Evolutionary conservation across 2,888 invertebrate species (phyloP).

Genomic region (Capitulum mitella): DNA sequence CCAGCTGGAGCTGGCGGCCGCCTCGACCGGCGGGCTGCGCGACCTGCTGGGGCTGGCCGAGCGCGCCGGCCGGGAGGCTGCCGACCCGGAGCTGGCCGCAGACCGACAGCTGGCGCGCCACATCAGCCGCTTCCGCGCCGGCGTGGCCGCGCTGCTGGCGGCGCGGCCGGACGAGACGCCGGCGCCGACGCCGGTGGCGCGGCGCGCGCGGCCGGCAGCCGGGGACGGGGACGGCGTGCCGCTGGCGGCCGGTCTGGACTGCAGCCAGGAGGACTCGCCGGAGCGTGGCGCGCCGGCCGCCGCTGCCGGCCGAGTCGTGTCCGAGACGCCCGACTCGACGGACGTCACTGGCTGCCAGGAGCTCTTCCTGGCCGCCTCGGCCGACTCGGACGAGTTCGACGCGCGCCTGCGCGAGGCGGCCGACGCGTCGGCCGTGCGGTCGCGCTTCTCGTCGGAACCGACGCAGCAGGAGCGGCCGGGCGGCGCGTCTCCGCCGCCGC

Average conservation of each 20-base stretch:
- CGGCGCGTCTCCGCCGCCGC: neutral
- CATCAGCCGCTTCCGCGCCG: neutral
- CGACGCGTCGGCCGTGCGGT: neutral
- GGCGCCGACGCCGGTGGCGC: neutral
- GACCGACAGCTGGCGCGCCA: neutral
- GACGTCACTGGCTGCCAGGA: neutral
- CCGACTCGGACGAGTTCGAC: neutral
- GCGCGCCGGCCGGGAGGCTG: too few relatives aligned
- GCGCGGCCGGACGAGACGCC: neutral
- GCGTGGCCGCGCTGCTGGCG: neutral
- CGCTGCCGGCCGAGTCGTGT: neutral
- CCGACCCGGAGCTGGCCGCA: neutral
- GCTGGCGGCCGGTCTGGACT: neutral
- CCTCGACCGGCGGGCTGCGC: neutral
- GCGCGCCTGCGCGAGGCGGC: neutral
- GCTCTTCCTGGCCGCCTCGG: neutral
- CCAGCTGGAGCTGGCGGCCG: constrained; percentile 1
- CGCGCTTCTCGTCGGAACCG: neutral
- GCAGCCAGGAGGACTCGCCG: constrained; percentile 10
- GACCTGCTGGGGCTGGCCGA: neutral
- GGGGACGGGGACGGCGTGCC: neutral
- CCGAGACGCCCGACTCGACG: neutral
- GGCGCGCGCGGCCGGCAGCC: neutral
- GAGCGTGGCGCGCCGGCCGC: neutral
- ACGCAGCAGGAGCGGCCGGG: neutral